A percentile compares a stretch with the other conserved stretches of the same genome.
Conservation (phyloP, 2,797 vertebrate genomes). For the Bradypodion ventrale region DNA sequence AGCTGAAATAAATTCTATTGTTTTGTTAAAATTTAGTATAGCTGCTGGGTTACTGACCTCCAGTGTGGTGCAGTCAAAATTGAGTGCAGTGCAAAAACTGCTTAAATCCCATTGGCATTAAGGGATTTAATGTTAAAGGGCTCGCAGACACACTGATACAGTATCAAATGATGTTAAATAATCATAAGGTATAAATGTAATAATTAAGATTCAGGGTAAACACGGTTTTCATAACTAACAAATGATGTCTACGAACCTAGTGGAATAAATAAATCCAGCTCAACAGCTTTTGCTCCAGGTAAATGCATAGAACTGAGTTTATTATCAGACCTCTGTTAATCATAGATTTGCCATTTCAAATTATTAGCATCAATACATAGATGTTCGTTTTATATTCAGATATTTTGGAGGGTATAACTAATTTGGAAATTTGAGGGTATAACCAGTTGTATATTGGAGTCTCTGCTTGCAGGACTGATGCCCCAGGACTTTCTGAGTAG, state of each 20-base stretch:
- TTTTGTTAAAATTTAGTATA: too few species aligned
- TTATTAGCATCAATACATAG: background rate
- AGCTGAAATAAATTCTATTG: too few species aligned
- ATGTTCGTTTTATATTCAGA: background rate
- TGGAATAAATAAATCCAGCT: background rate
- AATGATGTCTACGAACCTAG: background rate
- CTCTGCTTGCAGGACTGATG: too few species aligned
- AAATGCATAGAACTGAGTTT: background rate
- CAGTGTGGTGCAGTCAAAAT: background rate
- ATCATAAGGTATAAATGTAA: background rate
- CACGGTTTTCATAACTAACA: background rate
- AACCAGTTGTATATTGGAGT: background rate
- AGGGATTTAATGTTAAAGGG: background rate
- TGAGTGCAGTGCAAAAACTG: background rate
- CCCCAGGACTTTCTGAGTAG: too few species aligned
- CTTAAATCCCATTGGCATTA: background rate
- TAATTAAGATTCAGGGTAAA: background rate
- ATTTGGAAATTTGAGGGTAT: background rate
- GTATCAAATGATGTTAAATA: background rate
- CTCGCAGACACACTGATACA: background rate
- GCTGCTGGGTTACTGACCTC: too few species aligned
- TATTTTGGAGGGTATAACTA: too few species aligned
- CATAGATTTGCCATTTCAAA: background rate
- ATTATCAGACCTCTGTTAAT: too few species aligned
- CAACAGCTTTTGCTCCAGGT: background rate